A percentile compares a stretch with the other conserved stretches of the same genome.
Conservation (phyloP, 64 coral and sea anemone genomes). For the Exaiptasia diaphana region DNA sequence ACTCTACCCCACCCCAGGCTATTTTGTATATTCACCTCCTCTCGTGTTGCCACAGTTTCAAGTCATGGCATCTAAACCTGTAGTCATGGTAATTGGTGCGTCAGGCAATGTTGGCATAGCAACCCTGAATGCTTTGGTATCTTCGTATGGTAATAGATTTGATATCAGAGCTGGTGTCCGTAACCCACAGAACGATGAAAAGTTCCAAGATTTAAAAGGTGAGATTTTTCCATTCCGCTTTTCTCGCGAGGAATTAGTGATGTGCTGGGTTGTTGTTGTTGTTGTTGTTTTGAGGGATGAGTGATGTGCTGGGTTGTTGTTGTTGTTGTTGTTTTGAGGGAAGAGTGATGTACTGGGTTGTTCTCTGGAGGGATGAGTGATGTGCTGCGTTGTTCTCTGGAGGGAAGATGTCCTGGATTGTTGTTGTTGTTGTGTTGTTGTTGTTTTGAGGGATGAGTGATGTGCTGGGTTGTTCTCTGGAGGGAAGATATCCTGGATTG, state of each 20-base stretch:
- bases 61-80: not conserved
- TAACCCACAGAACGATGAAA: conserved; percentile 34
- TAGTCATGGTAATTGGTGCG: conserved; percentile 1
- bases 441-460: too few species aligned
- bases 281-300: not conserved
- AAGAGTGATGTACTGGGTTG: not conserved
- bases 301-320: not conserved
- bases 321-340: not conserved
- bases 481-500: too few species aligned
- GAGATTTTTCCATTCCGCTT: not conserved
- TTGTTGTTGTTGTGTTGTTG: too few species aligned
- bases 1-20: too few species aligned
- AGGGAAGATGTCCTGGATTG: too few species aligned
- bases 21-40: too few species aligned
- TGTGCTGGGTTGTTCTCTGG: too few species aligned
- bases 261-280: not conserved
- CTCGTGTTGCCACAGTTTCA: too few species aligned
- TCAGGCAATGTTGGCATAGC: not conserved
- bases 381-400: too few species aligned
- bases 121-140: not conserved
- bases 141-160: not conserved
- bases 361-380: not conserved
- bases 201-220: not conserved
- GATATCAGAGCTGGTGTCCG: conserved; percentile 43
- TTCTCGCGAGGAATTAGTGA: not conserved